Base-by-base conservation (phyloP, 2,888 invertebrate genomes). In the Neoscelio sp. region DNA sequence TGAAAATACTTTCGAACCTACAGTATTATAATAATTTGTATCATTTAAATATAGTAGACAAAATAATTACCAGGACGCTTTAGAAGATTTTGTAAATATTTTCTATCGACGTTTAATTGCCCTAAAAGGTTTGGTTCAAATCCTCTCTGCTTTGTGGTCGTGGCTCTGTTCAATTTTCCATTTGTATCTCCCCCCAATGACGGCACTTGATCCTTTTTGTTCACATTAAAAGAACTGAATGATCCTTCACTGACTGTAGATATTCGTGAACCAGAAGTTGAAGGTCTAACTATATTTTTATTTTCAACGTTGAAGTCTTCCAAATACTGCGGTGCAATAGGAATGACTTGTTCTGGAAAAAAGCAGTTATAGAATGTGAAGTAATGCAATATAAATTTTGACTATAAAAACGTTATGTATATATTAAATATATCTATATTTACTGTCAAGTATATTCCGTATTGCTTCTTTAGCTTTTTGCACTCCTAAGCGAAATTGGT, bases 401-500 rank as follows among this genome's bases (percentile, higher is more conserved):
- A n/a, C n/a, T n/a, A n/a, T n/a, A n/a, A n/a, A n/a, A n/a, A n/a
- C n/a, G n/a, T n/a, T n/a, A n/a, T n/a, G n/a, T n/a, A n/a, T n/a
- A n/a, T n/a, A n/a, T 17, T 18, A 44, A 65, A 42, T 10, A 40
- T 28, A n/a, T n/a, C 7, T 30, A 48, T 54, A 71, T 81, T 81
- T 62, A 90, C 91, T 92, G 67, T 95, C 95, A 58, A 98, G 95
- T 0, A 97, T 96, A 88, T 97, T 97, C 89, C 97, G 95, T 82
- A 98, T 98, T 5, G 98, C 98, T 89, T 98, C 97, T 91, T 97
- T 96, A 0, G 96, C 96, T 89, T 98, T 98, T 87, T 97, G 97
- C 0, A 98, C 96, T 4, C 97, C 96, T 28, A 95, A 92, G 73
- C 95, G 93, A 86, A 95, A 94, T 65, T 93, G 93, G 82, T 95